Percentiles rank a stretch among this genome's conserved stretches.
These are phyloP conservation scores for Phoxinus dragarum DNA, from an alignment of 2,797 vertebrate genomes.

Conservation along the genomic window DNA sequence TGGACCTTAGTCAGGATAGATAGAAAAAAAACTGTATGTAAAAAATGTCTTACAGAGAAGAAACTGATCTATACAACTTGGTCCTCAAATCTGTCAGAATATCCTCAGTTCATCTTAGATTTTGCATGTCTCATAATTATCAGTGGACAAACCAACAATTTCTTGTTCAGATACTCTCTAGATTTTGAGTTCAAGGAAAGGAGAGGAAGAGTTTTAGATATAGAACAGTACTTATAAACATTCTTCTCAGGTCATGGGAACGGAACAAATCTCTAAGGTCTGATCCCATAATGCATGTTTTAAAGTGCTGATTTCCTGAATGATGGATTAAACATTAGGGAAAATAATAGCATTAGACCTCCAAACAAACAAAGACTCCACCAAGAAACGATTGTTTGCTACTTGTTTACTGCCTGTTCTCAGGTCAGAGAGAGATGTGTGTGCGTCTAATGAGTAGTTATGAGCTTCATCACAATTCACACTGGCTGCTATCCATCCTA, in stretches of 20 bases:
- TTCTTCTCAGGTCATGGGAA: conserved; percentile 23
- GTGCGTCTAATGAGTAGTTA: not conserved
- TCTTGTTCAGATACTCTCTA: conserved; percentile 23
- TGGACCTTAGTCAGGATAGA: not conserved
- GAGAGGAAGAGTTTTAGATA: not conserved
- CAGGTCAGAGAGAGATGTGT: not conserved
- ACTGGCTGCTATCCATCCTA: not conserved
- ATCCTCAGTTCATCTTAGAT: not conserved
- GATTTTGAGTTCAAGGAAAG: conserved; percentile 12
- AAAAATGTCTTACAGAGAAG: too few species aligned
- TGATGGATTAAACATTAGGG: conserved; percentile 16
- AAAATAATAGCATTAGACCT: not conserved
- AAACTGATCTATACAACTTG: conserved; percentile 1
- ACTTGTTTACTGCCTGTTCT: not conserved
- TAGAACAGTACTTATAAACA: not conserved
- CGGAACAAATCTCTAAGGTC: not conserved
- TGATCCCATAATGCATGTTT: conserved; percentile 37
- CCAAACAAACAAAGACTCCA: not conserved
- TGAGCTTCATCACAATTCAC: not conserved
- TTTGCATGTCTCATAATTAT: conserved; percentile 35
- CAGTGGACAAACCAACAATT: conserved; percentile 1
- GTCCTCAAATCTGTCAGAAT: not conserved
- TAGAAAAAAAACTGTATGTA: too few species aligned
- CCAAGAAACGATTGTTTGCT: not conserved
- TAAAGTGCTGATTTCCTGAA: conserved; percentile 20